phyloP scores from a whole-genome alignment of 2,888 invertebrate species.

The Hydrotaea diabolus region DNA sequence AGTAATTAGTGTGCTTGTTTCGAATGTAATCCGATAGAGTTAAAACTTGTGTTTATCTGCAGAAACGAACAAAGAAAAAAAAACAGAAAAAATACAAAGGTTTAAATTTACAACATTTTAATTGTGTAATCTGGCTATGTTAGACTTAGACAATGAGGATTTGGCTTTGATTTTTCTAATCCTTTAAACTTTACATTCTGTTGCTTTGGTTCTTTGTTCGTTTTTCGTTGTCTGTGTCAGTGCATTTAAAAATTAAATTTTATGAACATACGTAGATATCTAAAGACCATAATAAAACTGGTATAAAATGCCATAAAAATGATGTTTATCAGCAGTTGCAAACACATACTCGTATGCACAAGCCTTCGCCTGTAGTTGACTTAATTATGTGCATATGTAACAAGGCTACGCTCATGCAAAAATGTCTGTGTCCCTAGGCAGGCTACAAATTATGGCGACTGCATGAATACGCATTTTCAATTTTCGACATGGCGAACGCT shows the following conservation, averaged over 20 bases:
- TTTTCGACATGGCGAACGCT: too few relatives aligned
- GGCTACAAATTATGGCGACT: too few relatives aligned
- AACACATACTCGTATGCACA: too few relatives aligned
- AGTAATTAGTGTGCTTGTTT: constrained; percentile 6
- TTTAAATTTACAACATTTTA: constrained; percentile 1
- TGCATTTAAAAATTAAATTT: neutral
- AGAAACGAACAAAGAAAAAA: neutral
- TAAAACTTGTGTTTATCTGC: neutral
- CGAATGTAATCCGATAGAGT: neutral
- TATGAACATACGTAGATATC: neutral
- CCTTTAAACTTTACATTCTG: neutral
- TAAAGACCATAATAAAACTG: too few relatives aligned
- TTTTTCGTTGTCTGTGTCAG: neutral
- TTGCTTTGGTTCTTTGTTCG: neutral
- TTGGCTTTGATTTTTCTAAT: constrained; percentile 6
- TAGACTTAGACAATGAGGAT: neutral
- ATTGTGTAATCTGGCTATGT: neutral
- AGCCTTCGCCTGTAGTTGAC: too few relatives aligned
- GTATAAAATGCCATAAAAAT: too few relatives aligned
- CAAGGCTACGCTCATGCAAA: too few relatives aligned
- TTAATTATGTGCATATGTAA: too few relatives aligned
- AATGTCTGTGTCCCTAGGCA: too few relatives aligned
- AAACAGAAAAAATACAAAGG: neutral
- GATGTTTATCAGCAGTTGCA: too few relatives aligned
- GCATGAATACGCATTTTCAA: too few relatives aligned